phyloP scores from a whole-genome alignment of 1,140 invertebrate genomes.

The Dolichoris vasculosae region DNA sequence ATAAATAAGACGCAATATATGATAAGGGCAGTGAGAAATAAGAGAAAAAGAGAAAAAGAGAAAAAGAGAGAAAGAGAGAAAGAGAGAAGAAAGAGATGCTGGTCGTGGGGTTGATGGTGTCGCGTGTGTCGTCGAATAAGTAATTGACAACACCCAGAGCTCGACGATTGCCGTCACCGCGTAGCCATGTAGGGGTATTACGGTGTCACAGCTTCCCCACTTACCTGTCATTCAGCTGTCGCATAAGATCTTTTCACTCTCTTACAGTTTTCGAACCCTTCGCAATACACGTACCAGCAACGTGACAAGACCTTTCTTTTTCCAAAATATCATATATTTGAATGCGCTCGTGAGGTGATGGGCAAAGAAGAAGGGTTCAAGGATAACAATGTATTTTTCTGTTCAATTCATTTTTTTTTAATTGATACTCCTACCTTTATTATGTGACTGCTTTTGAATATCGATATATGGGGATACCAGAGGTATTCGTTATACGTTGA shows the following conservation, averaged over 20 bases:
- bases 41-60: neutral
- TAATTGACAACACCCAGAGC: slow-evolving; percentile 58
- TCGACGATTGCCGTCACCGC: slow-evolving; percentile 43
- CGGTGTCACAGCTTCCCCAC: slow-evolving; percentile 62
- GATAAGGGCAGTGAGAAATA: neutral
- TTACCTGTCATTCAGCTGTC: slow-evolving; percentile 68
- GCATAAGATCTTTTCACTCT: slow-evolving; percentile 39
- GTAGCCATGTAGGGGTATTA: slow-evolving; percentile 49
- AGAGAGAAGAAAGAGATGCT: neutral
- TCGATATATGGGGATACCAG: neutral
- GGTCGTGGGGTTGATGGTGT: neutral
- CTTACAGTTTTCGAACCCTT: neutral
- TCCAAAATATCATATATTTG: neutral
- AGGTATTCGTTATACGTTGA: neutral
- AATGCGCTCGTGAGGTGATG: neutral
- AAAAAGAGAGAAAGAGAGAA: neutral
- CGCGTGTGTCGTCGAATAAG: slow-evolving; percentile 53
- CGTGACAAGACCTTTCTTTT: neutral
- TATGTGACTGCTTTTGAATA: neutral
- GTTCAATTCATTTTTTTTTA: neutral
- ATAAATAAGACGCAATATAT: neutral
- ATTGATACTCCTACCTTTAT: neutral
- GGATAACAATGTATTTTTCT: neutral
- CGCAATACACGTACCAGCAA: neutral
- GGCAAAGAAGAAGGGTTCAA: neutral